Evolutionary conservation across 1,140 invertebrate species (phyloP).

Genomic region (Penaeus chinensis): DNA sequence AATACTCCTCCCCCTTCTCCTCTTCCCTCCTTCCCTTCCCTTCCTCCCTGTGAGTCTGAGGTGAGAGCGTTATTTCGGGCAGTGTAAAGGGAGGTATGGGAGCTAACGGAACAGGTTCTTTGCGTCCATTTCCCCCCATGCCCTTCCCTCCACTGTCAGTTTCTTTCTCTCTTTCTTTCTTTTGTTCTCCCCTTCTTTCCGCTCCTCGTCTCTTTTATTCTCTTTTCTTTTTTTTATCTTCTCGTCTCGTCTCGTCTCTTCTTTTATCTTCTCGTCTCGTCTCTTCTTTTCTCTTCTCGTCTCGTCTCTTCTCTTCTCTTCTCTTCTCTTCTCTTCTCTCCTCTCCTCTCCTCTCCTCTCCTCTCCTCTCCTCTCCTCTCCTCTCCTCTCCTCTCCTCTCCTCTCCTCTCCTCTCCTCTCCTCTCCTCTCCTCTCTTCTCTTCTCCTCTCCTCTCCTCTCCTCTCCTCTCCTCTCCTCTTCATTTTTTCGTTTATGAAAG

Average conservation of each 20-base stretch:
- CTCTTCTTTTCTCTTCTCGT: too few species aligned
- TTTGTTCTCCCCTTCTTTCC: neutral
- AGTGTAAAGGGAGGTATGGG: constrained; percentile 4
- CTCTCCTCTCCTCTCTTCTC: neutral
- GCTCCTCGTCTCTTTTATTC: neutral
- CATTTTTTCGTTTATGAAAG: neutral
- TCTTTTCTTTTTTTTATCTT: neutral
- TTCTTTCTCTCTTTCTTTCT: neutral
- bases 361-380: too few species aligned
- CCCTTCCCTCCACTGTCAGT: neutral
- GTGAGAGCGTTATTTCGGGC: neutral
- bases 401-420: neutral
- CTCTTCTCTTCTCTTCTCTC: neutral
- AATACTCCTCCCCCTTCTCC: neutral
- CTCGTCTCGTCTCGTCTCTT: neutral
- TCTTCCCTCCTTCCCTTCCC: neutral
- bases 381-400: neutral
- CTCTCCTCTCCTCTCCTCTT: neutral
- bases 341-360: neutral
- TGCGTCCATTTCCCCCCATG: constrained; percentile 1
- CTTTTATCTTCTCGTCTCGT: neutral
- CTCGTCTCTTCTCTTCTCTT: neutral
- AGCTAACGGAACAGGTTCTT: neutral
- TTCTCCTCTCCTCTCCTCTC: neutral
- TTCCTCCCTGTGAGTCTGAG: neutral